Evolutionary conservation across 2,113 vertebrate species (phyloP), one percentile per base, ranked within the genome.

Genomic region (Eurystomus gularis): DNA sequence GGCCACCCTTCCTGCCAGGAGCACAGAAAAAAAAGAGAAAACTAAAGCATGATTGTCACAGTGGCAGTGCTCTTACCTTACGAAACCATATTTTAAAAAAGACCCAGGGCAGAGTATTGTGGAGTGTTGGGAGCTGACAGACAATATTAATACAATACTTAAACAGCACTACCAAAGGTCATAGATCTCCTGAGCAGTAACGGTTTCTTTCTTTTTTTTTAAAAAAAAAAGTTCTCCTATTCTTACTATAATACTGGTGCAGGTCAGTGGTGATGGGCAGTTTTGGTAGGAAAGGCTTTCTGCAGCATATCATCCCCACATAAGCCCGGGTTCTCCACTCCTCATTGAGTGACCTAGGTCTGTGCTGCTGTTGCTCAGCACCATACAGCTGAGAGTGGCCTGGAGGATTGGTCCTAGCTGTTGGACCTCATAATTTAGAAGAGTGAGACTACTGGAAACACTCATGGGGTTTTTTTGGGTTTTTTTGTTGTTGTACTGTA

Each of bases 401-500:
- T 66, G 13, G 16, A 29, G 28, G 77, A 33, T 3, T 39, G 13
- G 4, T 61, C 81, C 31, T 44, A 65, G 20, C 40, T 72, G 19
- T n/a, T 83, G 39, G 55, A 73, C 28, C 20, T 69, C 49, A 29
- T 48, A 58, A 68, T 31, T 49, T 25, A 68, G 39, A 66, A 42
- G 44, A 31, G 26, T 8, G 69, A 79, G 86, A 39, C 13, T 72
- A 77, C 35, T 73, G 35, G 51, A 52, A 86, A 55, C 46, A 6
- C 6, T 54, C 2, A 8, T 33, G 20, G 13, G 1, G 4, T 13
- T 35, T 52, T 9, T 6, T 48, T 1, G 8, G n/a, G n/a, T n/a
- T n/a, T n/a, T n/a, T n/a, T n/a, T n/a, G n/a, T n/a, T n/a, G n/a
- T 40, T 4, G 2, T 81, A 39, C 57, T 64, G 21, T 57, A 24